These are phyloP conservation scores for Ochropleura plecta DNA, from an alignment of 2,888 invertebrate species.

Conservation along the genomic window DNA sequence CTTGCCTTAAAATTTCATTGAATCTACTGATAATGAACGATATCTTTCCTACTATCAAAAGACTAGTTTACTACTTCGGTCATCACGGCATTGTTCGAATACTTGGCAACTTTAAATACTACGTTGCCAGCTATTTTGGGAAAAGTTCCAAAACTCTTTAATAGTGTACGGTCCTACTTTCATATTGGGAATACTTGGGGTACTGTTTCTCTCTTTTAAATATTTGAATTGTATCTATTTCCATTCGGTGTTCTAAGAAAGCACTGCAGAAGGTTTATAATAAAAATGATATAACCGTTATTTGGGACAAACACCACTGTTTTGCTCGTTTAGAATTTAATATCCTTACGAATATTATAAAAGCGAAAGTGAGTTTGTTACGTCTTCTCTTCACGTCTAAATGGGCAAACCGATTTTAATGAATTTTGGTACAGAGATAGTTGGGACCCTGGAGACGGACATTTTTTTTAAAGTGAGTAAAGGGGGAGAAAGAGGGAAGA, in stretches of 20 bases:
- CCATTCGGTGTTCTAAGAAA: background rate
- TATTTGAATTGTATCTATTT: background rate
- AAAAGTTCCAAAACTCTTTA: slow-evolving; percentile 68
- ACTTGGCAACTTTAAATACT: slow-evolving; percentile 77
- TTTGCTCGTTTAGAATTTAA: background rate
- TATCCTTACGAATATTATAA: background rate
- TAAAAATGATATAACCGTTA: too few relatives aligned
- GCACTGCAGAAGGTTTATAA: background rate
- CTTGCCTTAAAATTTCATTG: too few relatives aligned
- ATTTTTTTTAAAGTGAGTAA: too few relatives aligned
- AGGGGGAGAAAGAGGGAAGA: too few relatives aligned
- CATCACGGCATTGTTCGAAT: slow-evolving; percentile 76
- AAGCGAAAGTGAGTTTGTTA: too few relatives aligned
- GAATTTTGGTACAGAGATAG: too few relatives aligned
- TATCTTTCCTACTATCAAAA: slow-evolving; percentile 24
- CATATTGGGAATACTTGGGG: slow-evolving; percentile 4
- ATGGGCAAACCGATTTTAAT: too few relatives aligned
- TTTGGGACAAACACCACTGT: background rate
- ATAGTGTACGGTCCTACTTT: slow-evolving; percentile 34
- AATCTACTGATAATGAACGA: slow-evolving; percentile 2
- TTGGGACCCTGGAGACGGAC: too few relatives aligned
- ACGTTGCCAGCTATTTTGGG: slow-evolving; percentile 63
- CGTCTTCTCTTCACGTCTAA: too few relatives aligned
- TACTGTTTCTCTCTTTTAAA: background rate
- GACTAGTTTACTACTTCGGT: slow-evolving; percentile 35